Evolutionary conservation across 2,113 vertebrate genomes (phyloP).

Genomic region (Amphiprion ocellaris): DNA sequence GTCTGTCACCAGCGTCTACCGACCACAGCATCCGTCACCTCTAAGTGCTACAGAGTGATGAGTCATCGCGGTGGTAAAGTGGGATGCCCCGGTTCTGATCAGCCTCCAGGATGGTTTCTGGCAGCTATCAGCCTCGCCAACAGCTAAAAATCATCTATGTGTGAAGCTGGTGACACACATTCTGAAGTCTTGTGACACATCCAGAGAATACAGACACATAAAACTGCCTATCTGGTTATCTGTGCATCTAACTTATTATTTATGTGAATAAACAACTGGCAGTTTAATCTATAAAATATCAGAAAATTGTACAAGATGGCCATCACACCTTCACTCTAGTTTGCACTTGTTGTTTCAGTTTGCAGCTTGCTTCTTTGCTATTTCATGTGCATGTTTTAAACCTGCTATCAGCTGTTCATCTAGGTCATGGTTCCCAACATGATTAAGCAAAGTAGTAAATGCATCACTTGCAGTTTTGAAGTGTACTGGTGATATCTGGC

Average conservation of each 20-base stretch:
- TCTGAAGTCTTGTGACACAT: neutral
- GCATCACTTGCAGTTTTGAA: no score
- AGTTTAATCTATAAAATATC: no score
- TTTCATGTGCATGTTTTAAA: neutral
- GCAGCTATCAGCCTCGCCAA: neutral
- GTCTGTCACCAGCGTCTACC: constrained; percentile 63
- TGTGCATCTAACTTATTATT: no score
- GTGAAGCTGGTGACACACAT: constrained; percentile 10
- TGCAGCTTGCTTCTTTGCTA: neutral
- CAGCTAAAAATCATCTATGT: constrained; percentile 42
- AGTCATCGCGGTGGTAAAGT: constrained; percentile 60
- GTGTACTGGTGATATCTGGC: no score
- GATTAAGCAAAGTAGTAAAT: no score
- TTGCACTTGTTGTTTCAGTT: neutral
- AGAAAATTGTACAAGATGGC: no score
- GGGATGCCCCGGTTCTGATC: constrained; percentile 45
- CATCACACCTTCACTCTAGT: no score
- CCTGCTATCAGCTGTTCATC: no score
- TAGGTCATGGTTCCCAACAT: no score
- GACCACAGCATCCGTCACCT: constrained; percentile 13
- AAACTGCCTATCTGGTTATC: no score
- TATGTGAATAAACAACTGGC: no score
- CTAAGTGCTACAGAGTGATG: constrained; percentile 41
- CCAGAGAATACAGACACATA: no score
- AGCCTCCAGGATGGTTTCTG: constrained; percentile 8